Base-by-base conservation (phyloP, 1,140 invertebrate species). In the Prorops nasuta region DNA sequence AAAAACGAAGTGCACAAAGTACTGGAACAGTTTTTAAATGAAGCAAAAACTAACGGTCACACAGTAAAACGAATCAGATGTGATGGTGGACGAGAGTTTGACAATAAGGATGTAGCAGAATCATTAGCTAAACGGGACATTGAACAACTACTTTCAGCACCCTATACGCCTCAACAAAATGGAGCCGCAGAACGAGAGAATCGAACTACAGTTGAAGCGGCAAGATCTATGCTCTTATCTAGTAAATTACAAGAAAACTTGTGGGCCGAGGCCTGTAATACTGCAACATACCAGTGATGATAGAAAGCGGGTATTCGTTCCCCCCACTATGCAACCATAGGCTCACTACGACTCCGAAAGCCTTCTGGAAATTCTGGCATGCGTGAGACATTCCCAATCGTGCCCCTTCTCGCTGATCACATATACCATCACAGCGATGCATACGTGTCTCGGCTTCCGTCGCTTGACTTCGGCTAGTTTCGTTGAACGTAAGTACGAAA, bases 91-190 rank as follows among this genome's bases (percentile, higher is more conserved):
- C 38, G 36, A 15, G 58, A 64, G 32, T 64, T 64, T 18, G 49
- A 61, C n/a, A 54, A 56, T 31, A 15, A 47, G 22, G 19, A 54
- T 6, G 51, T 58, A 4, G 22, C 36, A 14, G 17, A 50, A 10
- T 15, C 55, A 28, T 34, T 60, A 3, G 21, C 49, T 8, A 49
- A 56, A 32, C 14, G 48, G 53, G 50, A 51, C 0, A 63, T 64
- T 20, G n/a, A 46, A 32, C 53, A 60, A 3, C 54, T 74, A 18
- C 36, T 51, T 15, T 61, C 68, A 7, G 61, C 66, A 32, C 49
- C 66, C 0, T 66, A 70, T 46, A 62, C 63, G 16, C 67, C 71
- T 14, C 49, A 76, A 47, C 59, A 64, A 32, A 77, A 77, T 57
- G 69, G 70, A 1, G 51, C 54, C 8, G 50, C 56, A 15, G 71